Evolutionary conservation across 2,888 invertebrate species (phyloP).

Genomic region (Ditula angustiorana): DNA sequence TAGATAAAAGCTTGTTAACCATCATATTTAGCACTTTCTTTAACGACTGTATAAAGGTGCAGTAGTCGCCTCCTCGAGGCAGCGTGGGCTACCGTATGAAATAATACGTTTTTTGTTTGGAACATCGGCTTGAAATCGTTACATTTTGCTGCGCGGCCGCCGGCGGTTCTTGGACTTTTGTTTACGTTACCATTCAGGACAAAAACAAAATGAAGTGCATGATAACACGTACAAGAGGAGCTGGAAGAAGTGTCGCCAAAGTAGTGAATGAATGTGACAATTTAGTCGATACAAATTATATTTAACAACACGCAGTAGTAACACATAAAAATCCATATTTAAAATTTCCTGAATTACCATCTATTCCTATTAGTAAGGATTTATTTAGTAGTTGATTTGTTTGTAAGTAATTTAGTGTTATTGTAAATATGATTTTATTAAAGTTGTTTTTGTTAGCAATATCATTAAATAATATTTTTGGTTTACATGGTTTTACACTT

Average conservation of each 20-base stretch:
- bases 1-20: slow-evolving; percentile 6
- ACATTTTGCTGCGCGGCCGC: slow-evolving; percentile 62
- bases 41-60: slow-evolving; percentile 51
- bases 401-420: too few relatives aligned
- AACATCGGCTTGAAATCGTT: slow-evolving; percentile 65
- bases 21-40: slow-evolving; percentile 49
- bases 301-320: too few relatives aligned
- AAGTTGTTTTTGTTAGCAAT: too few relatives aligned
- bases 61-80: slow-evolving; percentile 56
- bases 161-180: slow-evolving; percentile 43
- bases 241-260: not conserved
- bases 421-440: too few relatives aligned
- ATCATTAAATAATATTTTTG: too few relatives aligned
- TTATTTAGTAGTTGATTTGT: too few relatives aligned
- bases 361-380: too few relatives aligned
- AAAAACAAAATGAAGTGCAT: slow-evolving; percentile 1
- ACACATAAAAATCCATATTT: too few relatives aligned
- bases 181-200: slow-evolving; percentile 35
- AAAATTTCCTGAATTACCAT: too few relatives aligned
- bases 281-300: not conserved
- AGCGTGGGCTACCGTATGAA: slow-evolving; percentile 74
- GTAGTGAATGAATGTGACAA: not conserved
- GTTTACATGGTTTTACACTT: too few relatives aligned
- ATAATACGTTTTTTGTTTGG: slow-evolving; percentile 76
- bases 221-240: not conserved